phyloP scores from a whole-genome alignment of 2,797 vertebrate genomes.

The Diplodus sargus region DNA sequence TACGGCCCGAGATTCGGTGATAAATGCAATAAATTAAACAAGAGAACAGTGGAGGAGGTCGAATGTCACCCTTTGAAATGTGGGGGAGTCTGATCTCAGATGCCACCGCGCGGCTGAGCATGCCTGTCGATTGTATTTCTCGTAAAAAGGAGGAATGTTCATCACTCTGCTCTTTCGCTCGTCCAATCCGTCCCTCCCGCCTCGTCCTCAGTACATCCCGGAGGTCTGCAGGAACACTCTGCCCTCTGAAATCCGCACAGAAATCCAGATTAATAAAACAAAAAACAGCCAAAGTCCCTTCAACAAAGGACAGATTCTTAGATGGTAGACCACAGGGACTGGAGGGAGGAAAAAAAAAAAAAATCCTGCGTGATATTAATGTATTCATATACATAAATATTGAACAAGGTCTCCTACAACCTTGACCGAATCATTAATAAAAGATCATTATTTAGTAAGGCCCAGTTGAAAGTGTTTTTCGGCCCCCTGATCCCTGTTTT shows the following conservation, averaged over 20 bases:
- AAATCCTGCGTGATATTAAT: neutral
- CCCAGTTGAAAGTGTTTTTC: slow-evolving; percentile 63
- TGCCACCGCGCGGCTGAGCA: slow-evolving; percentile 41
- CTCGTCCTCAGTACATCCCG: slow-evolving; percentile 93
- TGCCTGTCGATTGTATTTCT: slow-evolving; percentile 63
- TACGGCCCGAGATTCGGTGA: slow-evolving; percentile 62
- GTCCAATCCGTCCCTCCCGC: slow-evolving; percentile 26
- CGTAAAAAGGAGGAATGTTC: slow-evolving; percentile 54
- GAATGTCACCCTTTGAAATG: slow-evolving; percentile 65
- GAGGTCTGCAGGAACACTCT: slow-evolving; percentile 96
- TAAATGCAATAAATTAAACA: slow-evolving; percentile 83
- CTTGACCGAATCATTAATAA: slow-evolving; percentile 53
- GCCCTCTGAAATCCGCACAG: slow-evolving; percentile 90
- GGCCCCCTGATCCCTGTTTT: slow-evolving; percentile 68
- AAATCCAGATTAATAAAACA: slow-evolving; percentile 23
- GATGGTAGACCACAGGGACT: neutral
- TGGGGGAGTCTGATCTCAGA: slow-evolving; percentile 48
- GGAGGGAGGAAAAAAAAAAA: neutral
- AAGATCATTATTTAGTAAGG: slow-evolving; percentile 59
- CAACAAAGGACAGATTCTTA: neutral
- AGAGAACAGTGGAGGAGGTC: slow-evolving; percentile 68
- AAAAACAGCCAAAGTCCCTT: neutral
- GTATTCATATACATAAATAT: slow-evolving; percentile 40
- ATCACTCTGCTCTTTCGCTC: slow-evolving; percentile 35
- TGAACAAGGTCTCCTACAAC: slow-evolving; percentile 24